Conservation (phyloP, 2,113 vertebrate species). For the Halcyon malimbica region DNA sequence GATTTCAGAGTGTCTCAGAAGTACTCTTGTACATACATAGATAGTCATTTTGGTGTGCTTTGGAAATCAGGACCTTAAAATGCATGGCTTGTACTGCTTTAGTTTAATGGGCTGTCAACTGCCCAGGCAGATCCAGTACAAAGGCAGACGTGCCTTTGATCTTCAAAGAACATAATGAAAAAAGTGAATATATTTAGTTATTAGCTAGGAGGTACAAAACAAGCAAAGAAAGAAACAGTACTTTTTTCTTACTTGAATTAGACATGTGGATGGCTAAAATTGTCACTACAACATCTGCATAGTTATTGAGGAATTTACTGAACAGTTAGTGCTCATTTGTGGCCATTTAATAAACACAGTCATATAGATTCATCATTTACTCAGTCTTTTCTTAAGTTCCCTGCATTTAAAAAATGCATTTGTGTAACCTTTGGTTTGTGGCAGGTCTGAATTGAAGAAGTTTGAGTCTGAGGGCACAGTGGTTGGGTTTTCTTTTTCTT, state of each 20-base stretch:
- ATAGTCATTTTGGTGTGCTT: slow-evolving; percentile 20
- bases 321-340: background rate
- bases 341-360: background rate
- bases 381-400: background rate
- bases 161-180: slow-evolving; percentile 63
- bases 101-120: slow-evolving; percentile 68
- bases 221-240: slow-evolving; percentile 9
- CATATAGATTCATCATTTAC: background rate
- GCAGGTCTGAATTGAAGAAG: background rate
- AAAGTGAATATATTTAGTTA: slow-evolving; percentile 65
- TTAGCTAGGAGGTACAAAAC: slow-evolving; percentile 66
- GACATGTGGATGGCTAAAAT: no score
- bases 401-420: background rate
- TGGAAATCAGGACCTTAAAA: slow-evolving; percentile 60
- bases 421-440: background rate
- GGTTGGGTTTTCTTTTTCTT: background rate
- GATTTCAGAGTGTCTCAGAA: slow-evolving; percentile 17
- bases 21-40: background rate
- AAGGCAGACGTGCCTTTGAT: slow-evolving; percentile 66
- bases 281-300: background rate
- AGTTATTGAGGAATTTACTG: background rate
- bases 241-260: slow-evolving; percentile 21
- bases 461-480: background rate
- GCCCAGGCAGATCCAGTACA: slow-evolving; percentile 37
- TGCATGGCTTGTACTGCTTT: slow-evolving; percentile 42